Base-by-base conservation (phyloP, 2,797 vertebrate species). In the Pantherophis vulpinus region DNA sequence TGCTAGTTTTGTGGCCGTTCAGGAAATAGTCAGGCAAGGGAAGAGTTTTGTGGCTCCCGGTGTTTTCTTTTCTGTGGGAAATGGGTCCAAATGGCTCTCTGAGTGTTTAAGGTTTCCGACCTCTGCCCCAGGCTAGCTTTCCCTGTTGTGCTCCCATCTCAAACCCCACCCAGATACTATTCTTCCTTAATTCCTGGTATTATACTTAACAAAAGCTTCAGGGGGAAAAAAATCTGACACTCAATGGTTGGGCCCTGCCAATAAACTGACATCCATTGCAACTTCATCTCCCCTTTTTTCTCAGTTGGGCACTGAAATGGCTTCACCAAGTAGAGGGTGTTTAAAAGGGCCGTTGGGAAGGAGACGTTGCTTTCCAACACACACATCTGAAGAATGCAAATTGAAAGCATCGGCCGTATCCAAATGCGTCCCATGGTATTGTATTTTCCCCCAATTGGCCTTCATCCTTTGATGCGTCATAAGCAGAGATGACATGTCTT, bases 401-500 rank as follows among this genome's bases (percentile, higher is more conserved):
- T 74, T 18, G 32, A 74, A 74, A 74, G 32, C 66, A 74, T 74
- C 7, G 16, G n/a, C n/a, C 3, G 5, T 8, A 93, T 88, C 91
- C 86, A 92, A 55, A 7, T 92, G 56, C 25, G 60, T 92, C 58
- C 86, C 11, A 0, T 59, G 93, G 51, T n/a, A 87, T 86, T 87
- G 91, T 54, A 74, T 90, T 83, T 89, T 96, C 12, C 87, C 93
- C 88, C 90, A 90, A 60, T 42, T 93, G 91, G 66, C 27, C 37
- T 79, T 87, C 92, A 88, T 51, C 94, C 95, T 96, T 97, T 96
- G 95, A 86, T 93, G 96, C 96, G 93, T 88, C 95, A 93, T 96
- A 96, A 96, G 93, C 96, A 96, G 91, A 95, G 87, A 96, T 97
- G 94, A 96, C 94, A 95, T 94, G 89, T 96, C 92, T 95, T 95